These are phyloP conservation scores for Rhineura floridana DNA, from an alignment of 2,113 vertebrate species.

Conservation along the genomic window DNA sequence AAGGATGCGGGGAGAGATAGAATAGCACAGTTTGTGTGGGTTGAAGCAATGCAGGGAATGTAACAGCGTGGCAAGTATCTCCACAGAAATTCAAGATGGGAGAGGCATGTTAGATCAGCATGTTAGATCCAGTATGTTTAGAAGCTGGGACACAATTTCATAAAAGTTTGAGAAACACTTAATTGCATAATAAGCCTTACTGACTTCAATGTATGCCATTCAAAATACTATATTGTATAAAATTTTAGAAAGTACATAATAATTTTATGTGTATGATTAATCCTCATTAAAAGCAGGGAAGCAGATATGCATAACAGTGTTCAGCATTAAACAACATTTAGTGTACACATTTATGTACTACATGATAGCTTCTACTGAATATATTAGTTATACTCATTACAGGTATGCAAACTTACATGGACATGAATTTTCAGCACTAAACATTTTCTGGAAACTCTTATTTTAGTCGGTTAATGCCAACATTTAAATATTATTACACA, in stretches of 20 bases:
- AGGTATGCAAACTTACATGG: background rate
- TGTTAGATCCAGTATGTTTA: background rate
- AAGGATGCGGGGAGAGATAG: background rate
- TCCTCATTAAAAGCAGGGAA: background rate
- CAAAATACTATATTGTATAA: background rate
- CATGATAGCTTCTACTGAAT: background rate
- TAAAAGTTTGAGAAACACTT: conserved; percentile 8
- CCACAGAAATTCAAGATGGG: background rate
- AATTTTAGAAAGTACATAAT: background rate
- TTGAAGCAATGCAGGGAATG: background rate
- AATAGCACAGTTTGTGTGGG: background rate
- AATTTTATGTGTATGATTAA: background rate
- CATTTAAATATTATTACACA: background rate
- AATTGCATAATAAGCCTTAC: background rate
- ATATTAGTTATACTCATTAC: background rate
- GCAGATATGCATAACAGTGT: background rate
- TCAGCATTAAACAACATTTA: background rate
- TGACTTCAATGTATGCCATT: background rate
- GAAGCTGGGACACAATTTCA: background rate
- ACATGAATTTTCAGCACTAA: background rate
- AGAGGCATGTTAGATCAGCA: background rate
- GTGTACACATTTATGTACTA: background rate
- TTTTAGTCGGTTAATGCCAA: background rate
- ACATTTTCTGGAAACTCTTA: background rate
- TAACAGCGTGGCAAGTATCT: background rate